Conservation (phyloP, 2,113 vertebrate genomes). For the Clarias gariepinus region DNA sequence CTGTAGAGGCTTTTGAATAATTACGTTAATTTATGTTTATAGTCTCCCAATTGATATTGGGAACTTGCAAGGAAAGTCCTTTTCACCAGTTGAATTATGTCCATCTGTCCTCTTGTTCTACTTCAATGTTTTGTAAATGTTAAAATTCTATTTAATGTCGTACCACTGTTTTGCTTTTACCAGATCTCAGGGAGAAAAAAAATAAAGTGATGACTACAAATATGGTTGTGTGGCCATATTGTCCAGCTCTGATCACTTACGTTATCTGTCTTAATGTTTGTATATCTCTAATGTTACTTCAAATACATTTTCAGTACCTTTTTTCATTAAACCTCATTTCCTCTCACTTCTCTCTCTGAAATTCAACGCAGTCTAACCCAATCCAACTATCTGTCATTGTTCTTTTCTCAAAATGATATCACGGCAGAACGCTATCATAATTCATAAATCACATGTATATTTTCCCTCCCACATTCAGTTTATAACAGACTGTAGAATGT, state of each 20-base stretch:
- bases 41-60: background rate
- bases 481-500: background rate
- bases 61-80: background rate
- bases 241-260: background rate
- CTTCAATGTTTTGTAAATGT: background rate
- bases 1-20: background rate
- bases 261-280: background rate
- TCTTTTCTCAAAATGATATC: conserved; percentile 2
- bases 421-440: conserved; percentile 14
- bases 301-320: background rate
- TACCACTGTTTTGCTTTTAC: background rate
- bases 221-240: background rate
- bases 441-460: background rate
- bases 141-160: background rate
- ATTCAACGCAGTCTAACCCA: background rate
- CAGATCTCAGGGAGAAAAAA: background rate
- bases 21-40: background rate
- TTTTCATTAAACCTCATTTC: background rate
- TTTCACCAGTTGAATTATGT: background rate
- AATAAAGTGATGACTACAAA: background rate
- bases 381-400: background rate
- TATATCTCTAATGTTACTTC: background rate
- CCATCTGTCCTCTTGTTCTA: background rate
- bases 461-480: background rate
- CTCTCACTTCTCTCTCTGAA: background rate